Conservation (phyloP, 2,888 invertebrate genomes). For the Drosophila melanocephala region DNA sequence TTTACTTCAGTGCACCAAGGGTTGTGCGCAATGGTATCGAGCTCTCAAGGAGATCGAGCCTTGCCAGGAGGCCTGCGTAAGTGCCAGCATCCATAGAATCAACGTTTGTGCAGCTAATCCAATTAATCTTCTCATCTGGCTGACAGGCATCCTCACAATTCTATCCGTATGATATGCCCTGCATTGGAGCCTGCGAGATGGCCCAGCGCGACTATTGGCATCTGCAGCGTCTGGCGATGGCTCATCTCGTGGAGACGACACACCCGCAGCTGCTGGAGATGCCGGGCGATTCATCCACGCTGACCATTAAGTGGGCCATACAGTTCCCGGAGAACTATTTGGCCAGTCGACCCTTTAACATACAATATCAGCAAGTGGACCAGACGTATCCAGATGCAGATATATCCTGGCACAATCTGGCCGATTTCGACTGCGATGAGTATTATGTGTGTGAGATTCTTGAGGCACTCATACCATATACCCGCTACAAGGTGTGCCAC, state of each 20-base stretch:
- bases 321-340: constrained; percentile 74
- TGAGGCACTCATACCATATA: constrained; percentile 93
- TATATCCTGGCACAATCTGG: constrained; percentile 90
- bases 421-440: constrained; percentile 86
- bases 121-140: not conserved
- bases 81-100: constrained; percentile 84
- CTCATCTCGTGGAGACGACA: constrained; percentile 54
- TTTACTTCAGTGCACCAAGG: constrained; percentile 89
- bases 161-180: constrained; percentile 81
- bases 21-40: constrained; percentile 92
- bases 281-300: constrained; percentile 25
- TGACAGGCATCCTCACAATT: constrained; percentile 73
- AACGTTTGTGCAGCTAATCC: not conserved
- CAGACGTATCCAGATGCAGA: constrained; percentile 87
- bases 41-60: constrained; percentile 89
- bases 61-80: constrained; percentile 93
- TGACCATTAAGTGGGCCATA: constrained; percentile 79
- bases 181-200: constrained; percentile 83
- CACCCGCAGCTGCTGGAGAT: constrained; percentile 62
- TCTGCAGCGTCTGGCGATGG: constrained; percentile 70
- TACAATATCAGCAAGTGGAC: constrained; percentile 85
- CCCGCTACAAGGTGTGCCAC: constrained; percentile 91
- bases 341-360: constrained; percentile 79
- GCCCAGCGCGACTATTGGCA: constrained; percentile 81
- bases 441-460: constrained; percentile 89